Percentiles rank a stretch among this genome's conserved stretches.
Conservation (phyloP, 1,140 invertebrate species). For the Aricia agestis region DNA sequence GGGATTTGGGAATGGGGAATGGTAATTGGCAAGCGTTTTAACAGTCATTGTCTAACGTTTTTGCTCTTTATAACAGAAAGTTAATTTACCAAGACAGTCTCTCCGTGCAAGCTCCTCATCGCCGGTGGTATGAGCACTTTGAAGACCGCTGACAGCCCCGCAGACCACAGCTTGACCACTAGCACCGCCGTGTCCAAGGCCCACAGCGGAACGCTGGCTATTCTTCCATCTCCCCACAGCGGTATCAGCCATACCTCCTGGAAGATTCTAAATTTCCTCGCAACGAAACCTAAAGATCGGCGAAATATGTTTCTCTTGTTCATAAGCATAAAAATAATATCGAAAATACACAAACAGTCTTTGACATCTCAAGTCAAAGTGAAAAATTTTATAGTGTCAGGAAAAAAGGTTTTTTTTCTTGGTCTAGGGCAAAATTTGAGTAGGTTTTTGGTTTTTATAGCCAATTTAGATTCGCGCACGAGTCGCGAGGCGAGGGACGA, state of each 20-base stretch:
- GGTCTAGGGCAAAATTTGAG: no score
- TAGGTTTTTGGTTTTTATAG: no score
- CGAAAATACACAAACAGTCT: no score
- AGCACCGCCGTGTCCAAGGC: conserved; percentile 53
- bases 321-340: conserved; percentile 34
- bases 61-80: background rate
- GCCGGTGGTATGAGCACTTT: conserved; percentile 49
- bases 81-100: conserved; percentile 52
- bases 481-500: no score
- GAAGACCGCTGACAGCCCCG: conserved; percentile 42
- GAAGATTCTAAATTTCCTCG: conserved; percentile 51
- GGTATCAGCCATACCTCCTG: conserved; percentile 62
- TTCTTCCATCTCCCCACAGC: conserved; percentile 55
- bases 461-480: no score
- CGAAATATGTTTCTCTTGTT: conserved; percentile 51
- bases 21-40: no score
- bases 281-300: conserved; percentile 44
- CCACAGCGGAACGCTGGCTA: conserved; percentile 51
- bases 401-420: no score
- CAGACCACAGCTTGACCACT: conserved; percentile 53
- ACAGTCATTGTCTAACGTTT: no score
- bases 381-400: no score
- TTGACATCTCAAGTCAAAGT: no score
- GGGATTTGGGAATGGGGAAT: no score
- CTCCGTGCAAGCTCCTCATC: conserved; percentile 59